Base-by-base conservation (phyloP, 2,797 vertebrate species). In the Sebastes iracundus region DNA sequence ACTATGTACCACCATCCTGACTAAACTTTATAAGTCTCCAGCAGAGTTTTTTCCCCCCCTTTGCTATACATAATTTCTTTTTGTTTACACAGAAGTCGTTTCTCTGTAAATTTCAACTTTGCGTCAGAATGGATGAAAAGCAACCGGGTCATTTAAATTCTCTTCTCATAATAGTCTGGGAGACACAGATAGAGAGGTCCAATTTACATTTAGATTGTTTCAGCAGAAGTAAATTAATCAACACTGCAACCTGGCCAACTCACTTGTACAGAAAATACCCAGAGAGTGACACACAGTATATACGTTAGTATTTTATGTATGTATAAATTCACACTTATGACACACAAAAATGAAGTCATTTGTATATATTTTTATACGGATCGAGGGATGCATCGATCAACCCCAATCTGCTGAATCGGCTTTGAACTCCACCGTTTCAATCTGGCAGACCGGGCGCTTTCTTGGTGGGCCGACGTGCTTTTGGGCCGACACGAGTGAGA, bases 121-220 rank as follows among this genome's bases (percentile, higher is more conserved):
- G 87, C 87, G 78, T 93, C 90, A 87, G 89, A 92, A 93, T 88
- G 90, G 90, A 92, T 94, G 86, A 94, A 95, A 95, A 86, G 87
- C 89, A 94, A 92, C 88, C 87, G 87, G 90, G 93, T 91, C 92
- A 95, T 96, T 96, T 94, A 93, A 95, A 96, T 96, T 95, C 94
- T 90, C 85, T 87, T 78, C 93, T 96, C 94, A 96, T 96, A 96
- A 95, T 91, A 88, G 91, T 92, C 93, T 94, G 93, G 90, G 87
- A 94, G 93, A 92, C 94, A 95, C 91, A 95, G 95, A 95, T 96
- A 95, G 94, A 95, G 94, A 93, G 93, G 91, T 94, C 88, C 93
- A 95, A 96, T 96, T 96, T 96, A 95, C 95, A 96, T 96, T 95
- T 96, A 96, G 95, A 96, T 96, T 96, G 95, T 95, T 95, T 96